These are phyloP conservation scores for Apogon talboti DNA, from an alignment of 2,797 vertebrate genomes.

Conservation along the genomic window DNA sequence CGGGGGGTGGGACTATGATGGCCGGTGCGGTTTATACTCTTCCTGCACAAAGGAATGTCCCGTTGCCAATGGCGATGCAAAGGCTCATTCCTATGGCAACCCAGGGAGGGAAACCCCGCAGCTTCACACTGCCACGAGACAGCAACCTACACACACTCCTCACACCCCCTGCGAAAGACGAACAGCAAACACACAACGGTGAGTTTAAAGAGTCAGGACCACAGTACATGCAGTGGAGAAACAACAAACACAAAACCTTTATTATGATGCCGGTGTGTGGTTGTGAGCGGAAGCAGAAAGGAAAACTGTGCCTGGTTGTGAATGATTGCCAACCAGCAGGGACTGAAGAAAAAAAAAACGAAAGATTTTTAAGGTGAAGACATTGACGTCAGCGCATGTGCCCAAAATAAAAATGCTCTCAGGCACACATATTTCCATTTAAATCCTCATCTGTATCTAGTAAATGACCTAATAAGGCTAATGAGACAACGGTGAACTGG, in stretches of 20 bases:
- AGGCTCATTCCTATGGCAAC: constrained; percentile 77
- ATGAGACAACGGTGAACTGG: constrained; percentile 46
- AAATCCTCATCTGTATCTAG: constrained; percentile 36
- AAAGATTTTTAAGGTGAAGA: constrained; percentile 46
- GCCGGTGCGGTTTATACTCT: constrained; percentile 86
- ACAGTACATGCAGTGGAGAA: background rate
- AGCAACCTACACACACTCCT: constrained; percentile 93
- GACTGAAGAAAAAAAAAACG: constrained; percentile 4
- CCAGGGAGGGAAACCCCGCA: constrained; percentile 91
- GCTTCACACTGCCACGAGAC: constrained; percentile 96
- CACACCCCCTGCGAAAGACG: constrained; percentile 84
- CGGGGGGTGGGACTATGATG: constrained; percentile 77
- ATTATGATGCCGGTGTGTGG: background rate
- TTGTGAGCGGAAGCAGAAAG: constrained; percentile 10
- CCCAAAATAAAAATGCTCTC: constrained; percentile 53
- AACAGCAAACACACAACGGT: constrained; percentile 86
- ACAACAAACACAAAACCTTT: background rate
- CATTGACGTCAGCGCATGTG: constrained; percentile 52
- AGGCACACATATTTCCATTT: constrained; percentile 53
- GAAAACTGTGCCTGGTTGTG: constrained; percentile 22
- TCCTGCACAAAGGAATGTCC: constrained; percentile 76
- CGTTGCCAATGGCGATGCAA: constrained; percentile 78
- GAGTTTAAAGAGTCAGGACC: constrained; percentile 67
- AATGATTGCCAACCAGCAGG: constrained; percentile 34
- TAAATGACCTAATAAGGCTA: constrained; percentile 56